Base-by-base conservation (phyloP, 2,888 invertebrate species). In the Euproctis similis region DNA sequence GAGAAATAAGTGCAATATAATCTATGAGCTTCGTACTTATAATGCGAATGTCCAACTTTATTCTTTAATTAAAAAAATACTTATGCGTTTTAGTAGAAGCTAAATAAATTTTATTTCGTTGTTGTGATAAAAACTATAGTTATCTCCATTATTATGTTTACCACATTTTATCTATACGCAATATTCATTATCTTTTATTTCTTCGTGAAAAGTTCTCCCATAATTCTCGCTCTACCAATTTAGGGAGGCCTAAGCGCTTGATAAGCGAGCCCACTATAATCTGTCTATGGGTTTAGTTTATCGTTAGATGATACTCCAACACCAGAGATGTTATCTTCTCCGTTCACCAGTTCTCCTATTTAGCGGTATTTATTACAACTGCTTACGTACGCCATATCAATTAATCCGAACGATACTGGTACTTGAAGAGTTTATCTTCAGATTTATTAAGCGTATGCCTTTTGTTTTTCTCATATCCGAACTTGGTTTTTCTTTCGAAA, bases 201-300 rank as follows among this genome's bases (percentile, higher is more conserved):
- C 59, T 50, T 60, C 50, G 40, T 58, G 62, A 65, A 72, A 81
- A 81, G 66, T 82, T 84, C 42, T 53, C 55, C 76, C 72, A 84
- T 81, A 82, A 76, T 73, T 82, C 70, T 74, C 60, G 61, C 72
- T 70, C 63, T 59, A 65, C 72, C 72, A 74, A 81, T 81, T 81
- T 74, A 68, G 78, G 74, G 71, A 55, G 53, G 58, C 60, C 69
- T 65, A 59, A 71, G 66, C 58, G 54, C 53, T 59, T 59, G 80
- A 84, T 82, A 82, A 81, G 75, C 55, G 27, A 62, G 60, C 53
- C 66, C 63, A 70, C n/a, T n/a, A 77, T 80, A 77, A 80, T 77
- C 71, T 68, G 61, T 58, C 54, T 52, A 65, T 65, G 55, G 69
- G 59, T 51, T 57, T 46, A 56, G 53, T 71, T 77, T 77, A 78